These are phyloP conservation scores for Tinea semifulvella DNA, from an alignment of 2,888 invertebrate genomes.

Conservation along the genomic window DNA sequence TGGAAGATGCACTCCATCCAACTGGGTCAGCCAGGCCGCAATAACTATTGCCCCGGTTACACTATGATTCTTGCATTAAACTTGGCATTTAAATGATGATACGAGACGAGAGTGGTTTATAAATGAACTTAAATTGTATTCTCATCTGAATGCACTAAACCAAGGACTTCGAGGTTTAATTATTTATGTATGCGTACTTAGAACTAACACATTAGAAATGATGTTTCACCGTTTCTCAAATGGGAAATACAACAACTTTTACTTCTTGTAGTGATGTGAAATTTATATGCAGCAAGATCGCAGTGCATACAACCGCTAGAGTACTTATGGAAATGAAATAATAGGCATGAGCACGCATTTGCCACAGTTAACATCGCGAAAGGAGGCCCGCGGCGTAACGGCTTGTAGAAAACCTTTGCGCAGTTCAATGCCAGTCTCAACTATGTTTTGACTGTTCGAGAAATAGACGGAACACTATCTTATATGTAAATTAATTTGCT, in stretches of 20 bases:
- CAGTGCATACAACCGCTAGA: conserved; percentile 12
- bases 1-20: conserved; percentile 10
- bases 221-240: conserved; percentile 10
- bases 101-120: too few relatives aligned
- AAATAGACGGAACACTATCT: background rate
- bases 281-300: conserved; percentile 12
- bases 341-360: conserved; percentile 36
- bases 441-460: conserved; percentile 4
- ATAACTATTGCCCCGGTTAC: background rate
- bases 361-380: conserved; percentile 21
- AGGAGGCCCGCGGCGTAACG: conserved; percentile 20
- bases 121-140: too few relatives aligned
- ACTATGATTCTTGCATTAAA: conserved; percentile 7
- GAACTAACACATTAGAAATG: conserved; percentile 6
- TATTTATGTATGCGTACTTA: too few relatives aligned
- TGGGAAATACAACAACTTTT: conserved; percentile 11
- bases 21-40: conserved; percentile 3
- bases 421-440: conserved; percentile 6
- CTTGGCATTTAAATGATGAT: too few relatives aligned
- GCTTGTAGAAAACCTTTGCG: conserved; percentile 16
- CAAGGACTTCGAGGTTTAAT: too few relatives aligned
- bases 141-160: too few relatives aligned
- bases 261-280: conserved; percentile 13
- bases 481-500: conserved; percentile 10
- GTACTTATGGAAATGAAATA: conserved; percentile 35